These are phyloP conservation scores for Hydrotaea cyrtoneurina DNA, from an alignment of 2,888 invertebrate species.

Conservation along the genomic window DNA sequence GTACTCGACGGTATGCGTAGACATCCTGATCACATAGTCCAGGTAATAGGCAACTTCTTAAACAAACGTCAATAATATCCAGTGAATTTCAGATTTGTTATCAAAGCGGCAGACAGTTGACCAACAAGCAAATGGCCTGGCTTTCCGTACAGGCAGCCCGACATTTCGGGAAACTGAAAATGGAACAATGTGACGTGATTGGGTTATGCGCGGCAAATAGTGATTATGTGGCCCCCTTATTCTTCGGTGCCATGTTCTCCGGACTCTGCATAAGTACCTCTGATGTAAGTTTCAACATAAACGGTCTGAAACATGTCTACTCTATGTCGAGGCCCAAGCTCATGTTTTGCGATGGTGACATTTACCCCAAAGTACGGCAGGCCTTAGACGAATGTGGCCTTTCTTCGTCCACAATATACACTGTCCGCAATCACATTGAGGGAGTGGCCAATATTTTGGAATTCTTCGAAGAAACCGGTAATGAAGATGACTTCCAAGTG, in stretches of 20 bases:
- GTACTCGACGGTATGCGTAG: not conserved
- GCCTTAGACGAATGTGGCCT: constrained; percentile 65
- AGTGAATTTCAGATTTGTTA: constrained; percentile 61
- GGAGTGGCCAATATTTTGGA: constrained; percentile 56
- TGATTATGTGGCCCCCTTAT: constrained; percentile 68
- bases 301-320: constrained; percentile 71
- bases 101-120: constrained; percentile 55
- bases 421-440: constrained; percentile 68
- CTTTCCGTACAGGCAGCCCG: constrained; percentile 57
- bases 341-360: constrained; percentile 71
- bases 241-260: constrained; percentile 65
- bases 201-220: constrained; percentile 68
- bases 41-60: too few species aligned
- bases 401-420: constrained; percentile 63
- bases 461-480: constrained; percentile 31
- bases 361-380: constrained; percentile 63
- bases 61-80: not conserved
- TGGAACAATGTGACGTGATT: constrained; percentile 65
- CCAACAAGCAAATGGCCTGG: constrained; percentile 50
- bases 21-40: constrained; percentile 31
- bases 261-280: constrained; percentile 67
- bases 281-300: constrained; percentile 67
- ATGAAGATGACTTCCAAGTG: constrained; percentile 60
- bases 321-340: constrained; percentile 71
- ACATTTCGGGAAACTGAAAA: constrained; percentile 48